These are phyloP conservation scores for Cabera pusaria DNA, from an alignment of 2,888 invertebrate species.

Conservation along the genomic window DNA sequence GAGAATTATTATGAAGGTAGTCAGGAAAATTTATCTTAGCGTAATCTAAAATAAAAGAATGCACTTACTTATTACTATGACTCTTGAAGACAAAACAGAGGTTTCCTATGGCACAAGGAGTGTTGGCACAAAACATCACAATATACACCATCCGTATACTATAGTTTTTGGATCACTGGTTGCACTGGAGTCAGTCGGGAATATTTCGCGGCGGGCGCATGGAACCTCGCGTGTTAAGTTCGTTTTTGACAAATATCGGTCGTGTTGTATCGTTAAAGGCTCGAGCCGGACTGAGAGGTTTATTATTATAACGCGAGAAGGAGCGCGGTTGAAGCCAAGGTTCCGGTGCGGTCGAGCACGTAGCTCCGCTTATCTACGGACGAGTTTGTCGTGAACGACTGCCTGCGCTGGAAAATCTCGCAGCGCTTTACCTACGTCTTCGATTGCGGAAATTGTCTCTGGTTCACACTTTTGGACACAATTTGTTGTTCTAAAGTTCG, in stretches of 20 bases:
- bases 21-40: too few species aligned
- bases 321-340: slow-evolving; percentile 75
- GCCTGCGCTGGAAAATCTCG: slow-evolving; percentile 33
- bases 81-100: slow-evolving; percentile 43
- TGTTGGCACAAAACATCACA: slow-evolving; percentile 78
- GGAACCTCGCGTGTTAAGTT: slow-evolving; percentile 39
- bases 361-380: slow-evolving; percentile 64
- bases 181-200: slow-evolving; percentile 40
- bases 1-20: too few species aligned
- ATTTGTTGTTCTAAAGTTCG: too few species aligned
- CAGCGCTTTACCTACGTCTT: slow-evolving; percentile 29
- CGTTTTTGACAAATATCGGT: slow-evolving; percentile 54
- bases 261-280: slow-evolving; percentile 76
- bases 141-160: slow-evolving; percentile 63
- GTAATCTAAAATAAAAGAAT: not conserved
- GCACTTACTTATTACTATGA: slow-evolving; percentile 59
- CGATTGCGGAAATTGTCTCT: slow-evolving; percentile 15
- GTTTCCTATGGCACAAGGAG: slow-evolving; percentile 67
- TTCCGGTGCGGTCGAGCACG: slow-evolving; percentile 66
- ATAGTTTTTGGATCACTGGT: slow-evolving; percentile 57
- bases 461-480: slow-evolving; percentile 11
- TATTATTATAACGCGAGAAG: slow-evolving; percentile 76
- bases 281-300: slow-evolving; percentile 74
- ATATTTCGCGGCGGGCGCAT: slow-evolving; percentile 41
- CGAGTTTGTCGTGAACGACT: slow-evolving; percentile 62